Evolutionary conservation across 2,113 vertebrate species (phyloP), one percentile per base, ranked within the genome.

Genomic region (Andinoacara biseriatus): DNA sequence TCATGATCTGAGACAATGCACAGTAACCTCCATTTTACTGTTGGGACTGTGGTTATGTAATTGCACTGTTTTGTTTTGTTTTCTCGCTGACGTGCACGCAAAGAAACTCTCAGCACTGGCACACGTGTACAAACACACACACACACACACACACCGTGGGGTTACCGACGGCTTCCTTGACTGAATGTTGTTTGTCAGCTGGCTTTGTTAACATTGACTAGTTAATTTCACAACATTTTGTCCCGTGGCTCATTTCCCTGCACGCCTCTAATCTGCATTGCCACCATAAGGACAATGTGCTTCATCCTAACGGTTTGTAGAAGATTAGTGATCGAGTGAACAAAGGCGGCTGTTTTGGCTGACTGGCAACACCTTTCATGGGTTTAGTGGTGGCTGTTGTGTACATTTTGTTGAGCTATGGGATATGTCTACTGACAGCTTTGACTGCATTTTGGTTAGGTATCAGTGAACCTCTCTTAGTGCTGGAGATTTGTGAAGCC

Each of bases 371-470:
- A 81, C 65, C 85, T 93, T 90, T 92, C 62, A 84, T 92, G 86
- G 92, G 82, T 87, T 91, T 89, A 92, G 89, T 35, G 86, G 80
- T 80, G 83, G 83, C 61, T 86, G 83, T 59, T 87, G 86, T 88
- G 83, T 81, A 82, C 74, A 81, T 92, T 92, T 78, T 87, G 87
- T 84, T 80, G 84, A 80, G 84, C 83, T 76, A 65, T 81, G 75
- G 78, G 78, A 86, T 76, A 78, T 80, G 82, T 84, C 61, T 85
- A 46, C 54, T 11, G 65, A 81, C 82, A 65, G 86, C 76, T 89
- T 76, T 81, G 75, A 67, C 74, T 78, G 79, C 75, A 81, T 72
- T 43, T 13, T 29, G 75, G 65, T 56, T 22, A 26, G 60, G 74
- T 83, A 58, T 88, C 89, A 76, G 17, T n/a, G 59, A 78, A 62